phyloP scores from a whole-genome alignment of 2,113 vertebrate genomes.

The Apteryx mantelli region DNA sequence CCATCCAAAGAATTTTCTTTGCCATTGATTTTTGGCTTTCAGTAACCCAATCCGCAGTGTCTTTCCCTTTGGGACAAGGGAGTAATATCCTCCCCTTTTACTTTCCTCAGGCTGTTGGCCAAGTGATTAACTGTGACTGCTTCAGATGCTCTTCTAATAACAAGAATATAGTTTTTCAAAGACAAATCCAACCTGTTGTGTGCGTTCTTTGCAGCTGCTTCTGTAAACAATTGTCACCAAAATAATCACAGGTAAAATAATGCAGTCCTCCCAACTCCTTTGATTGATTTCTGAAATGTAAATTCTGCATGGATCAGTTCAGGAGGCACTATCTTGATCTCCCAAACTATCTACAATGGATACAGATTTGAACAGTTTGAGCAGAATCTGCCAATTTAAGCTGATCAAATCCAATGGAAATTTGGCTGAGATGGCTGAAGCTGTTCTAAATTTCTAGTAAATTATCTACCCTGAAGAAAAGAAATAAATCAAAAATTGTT shows the following conservation, averaged over 20 bases:
- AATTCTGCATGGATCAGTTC: background rate
- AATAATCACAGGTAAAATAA: background rate
- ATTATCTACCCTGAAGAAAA: background rate
- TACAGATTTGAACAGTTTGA: background rate
- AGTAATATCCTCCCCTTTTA: rapidly evolving
- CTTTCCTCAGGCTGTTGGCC: background rate
- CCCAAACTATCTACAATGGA: rapidly evolving
- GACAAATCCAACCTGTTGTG: background rate
- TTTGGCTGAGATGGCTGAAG: background rate
- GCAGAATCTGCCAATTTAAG: background rate
- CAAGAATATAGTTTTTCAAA: background rate
- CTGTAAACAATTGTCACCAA: background rate
- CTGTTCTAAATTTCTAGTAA: background rate
- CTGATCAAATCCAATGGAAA: background rate
- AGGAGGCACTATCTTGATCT: background rate
- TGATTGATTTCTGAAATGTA: background rate
- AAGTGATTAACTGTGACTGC: background rate
- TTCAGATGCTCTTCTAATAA: background rate
- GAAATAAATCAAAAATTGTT: background rate
- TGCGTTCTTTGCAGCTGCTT: background rate
- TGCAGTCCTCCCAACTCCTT: background rate
- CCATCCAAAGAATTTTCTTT: background rate
- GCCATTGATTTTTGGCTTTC: background rate
- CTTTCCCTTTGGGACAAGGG: background rate
- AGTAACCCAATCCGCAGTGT: background rate